Conservation (phyloP, 2,888 invertebrate genomes). For the Toxonevra muliebris region DNA sequence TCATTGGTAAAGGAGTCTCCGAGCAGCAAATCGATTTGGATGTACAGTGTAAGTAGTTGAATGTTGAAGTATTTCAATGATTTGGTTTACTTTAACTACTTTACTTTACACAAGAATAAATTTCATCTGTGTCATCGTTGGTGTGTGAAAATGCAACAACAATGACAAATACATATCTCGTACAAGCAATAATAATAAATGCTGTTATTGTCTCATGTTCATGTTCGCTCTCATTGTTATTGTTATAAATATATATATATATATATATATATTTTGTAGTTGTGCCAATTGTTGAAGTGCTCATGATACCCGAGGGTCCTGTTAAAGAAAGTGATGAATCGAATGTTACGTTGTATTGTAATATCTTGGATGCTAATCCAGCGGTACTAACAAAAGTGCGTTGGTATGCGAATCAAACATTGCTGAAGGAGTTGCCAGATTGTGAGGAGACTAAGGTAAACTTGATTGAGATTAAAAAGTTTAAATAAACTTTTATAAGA, state of each 20-base stretch:
- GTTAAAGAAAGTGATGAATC: conserved; percentile 80
- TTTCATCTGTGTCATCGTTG: background rate
- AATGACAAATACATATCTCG: background rate
- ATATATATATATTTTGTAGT: no score
- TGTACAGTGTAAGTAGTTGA: conserved; percentile 78
- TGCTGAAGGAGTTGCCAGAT: conserved; percentile 86
- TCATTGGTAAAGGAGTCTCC: conserved; percentile 79
- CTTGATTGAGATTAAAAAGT: background rate
- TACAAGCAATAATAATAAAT: background rate
- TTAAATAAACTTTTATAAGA: background rate
- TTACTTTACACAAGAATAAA: no score
- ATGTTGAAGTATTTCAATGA: no score
- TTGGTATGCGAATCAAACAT: conserved; percentile 86
- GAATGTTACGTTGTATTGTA: conserved; percentile 85
- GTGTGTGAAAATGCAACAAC: background rate
- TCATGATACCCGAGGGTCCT: conserved; percentile 79
- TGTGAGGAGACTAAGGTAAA: conserved; percentile 67
- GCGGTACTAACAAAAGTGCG: conserved; percentile 76
- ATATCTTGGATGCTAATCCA: conserved; percentile 83
- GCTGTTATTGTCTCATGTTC: background rate
- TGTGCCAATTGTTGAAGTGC: conserved; percentile 80
- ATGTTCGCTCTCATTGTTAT: conserved; percentile 8
- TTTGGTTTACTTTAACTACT: no score
- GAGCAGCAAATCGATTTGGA: conserved; percentile 79
- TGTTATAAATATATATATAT: conserved; percentile 3